A percentile compares a stretch with the other conserved stretches of the same genome.
phyloP scores from a whole-genome alignment of 2,797 vertebrate species.

The Peromyscus nudipes region DNA sequence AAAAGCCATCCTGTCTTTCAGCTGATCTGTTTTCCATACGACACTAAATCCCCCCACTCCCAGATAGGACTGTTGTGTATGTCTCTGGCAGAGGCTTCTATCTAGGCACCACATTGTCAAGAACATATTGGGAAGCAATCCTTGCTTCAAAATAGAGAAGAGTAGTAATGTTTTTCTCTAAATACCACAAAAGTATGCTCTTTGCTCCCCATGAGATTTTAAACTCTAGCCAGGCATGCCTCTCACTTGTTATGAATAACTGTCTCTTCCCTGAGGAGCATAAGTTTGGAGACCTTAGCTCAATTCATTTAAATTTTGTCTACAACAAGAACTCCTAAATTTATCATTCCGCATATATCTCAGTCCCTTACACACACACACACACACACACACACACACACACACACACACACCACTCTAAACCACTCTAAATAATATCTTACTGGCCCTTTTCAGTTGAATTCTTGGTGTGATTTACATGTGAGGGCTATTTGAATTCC shows the following conservation, averaged over 20 bases:
- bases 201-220: not conserved
- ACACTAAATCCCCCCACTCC: not conserved
- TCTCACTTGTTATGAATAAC: not conserved
- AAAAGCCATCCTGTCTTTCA: not conserved
- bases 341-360: not conserved
- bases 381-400: not conserved
- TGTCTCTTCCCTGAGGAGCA: not conserved
- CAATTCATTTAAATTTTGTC: constrained; percentile 35
- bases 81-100: not conserved
- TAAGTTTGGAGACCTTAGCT: not conserved
- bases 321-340: not conserved
- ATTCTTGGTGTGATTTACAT: not conserved
- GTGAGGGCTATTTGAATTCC: not conserved
- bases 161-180: not conserved
- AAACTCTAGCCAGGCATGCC: not conserved
- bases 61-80: not conserved
- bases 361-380: not conserved
- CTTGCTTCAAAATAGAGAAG: not conserved
- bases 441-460: not conserved
- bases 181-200: not conserved
- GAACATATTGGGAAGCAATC: not conserved
- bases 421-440: not conserved
- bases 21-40: not conserved
- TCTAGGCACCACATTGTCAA: not conserved
- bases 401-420: not conserved